Evolutionary conservation across 2,888 invertebrate genomes (phyloP).

Genomic region (Eilema griseolum): DNA sequence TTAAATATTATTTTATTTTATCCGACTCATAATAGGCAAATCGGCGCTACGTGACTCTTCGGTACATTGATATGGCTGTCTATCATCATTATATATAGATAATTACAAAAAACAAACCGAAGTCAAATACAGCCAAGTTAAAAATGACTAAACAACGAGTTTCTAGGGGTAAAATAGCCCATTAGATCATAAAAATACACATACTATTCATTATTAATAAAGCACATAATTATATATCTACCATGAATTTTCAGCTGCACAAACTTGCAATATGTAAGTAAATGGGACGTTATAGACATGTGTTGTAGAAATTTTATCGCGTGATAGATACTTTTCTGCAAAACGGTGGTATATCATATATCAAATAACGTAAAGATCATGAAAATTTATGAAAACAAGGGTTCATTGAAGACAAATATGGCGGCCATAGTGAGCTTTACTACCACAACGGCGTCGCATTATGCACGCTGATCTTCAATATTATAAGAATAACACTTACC

Average conservation of each 20-base stretch:
- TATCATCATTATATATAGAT: slow-evolving; percentile 44
- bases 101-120: slow-evolving; percentile 27
- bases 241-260: slow-evolving; percentile 37
- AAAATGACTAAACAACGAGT: not conserved
- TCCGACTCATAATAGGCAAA: slow-evolving; percentile 42
- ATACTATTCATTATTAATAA: slow-evolving; percentile 26
- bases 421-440: slow-evolving; percentile 81
- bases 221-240: slow-evolving; percentile 26
- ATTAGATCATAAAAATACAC: slow-evolving; percentile 13
- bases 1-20: not conserved
- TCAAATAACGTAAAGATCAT: slow-evolving; percentile 47
- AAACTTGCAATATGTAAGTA: slow-evolving; percentile 29
- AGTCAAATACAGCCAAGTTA: slow-evolving; percentile 1
- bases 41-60: slow-evolving; percentile 68
- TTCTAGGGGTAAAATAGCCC: not conserved
- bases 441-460: slow-evolving; percentile 80
- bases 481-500: slow-evolving; percentile 75
- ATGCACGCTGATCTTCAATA: slow-evolving; percentile 52
- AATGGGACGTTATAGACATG: slow-evolving; percentile 11
- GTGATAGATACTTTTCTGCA: slow-evolving; percentile 11
- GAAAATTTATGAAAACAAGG: slow-evolving; percentile 81
- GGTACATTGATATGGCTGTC: slow-evolving; percentile 66
- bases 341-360: slow-evolving; percentile 23
- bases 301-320: slow-evolving; percentile 2
- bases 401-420: slow-evolving; percentile 81